Conservation (phyloP, 2,797 vertebrate species). For the Spinus pinus region DNA sequence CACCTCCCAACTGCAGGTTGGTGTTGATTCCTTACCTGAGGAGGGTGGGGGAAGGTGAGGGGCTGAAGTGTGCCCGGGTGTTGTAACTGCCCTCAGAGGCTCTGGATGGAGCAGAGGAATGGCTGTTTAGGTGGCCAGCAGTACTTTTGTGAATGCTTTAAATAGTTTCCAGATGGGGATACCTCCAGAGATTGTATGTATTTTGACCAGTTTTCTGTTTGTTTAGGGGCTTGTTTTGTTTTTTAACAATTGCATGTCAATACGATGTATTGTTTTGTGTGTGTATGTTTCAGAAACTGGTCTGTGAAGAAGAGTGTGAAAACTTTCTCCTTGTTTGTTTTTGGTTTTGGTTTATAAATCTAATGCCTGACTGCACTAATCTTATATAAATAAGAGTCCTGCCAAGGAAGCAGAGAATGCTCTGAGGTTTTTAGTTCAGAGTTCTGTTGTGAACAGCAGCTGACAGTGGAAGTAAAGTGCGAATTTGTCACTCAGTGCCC, state of each 20-base stretch:
- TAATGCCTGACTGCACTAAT: slow-evolving; percentile 30
- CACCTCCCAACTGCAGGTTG: slow-evolving; percentile 95
- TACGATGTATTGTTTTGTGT: background rate
- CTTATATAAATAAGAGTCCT: slow-evolving; percentile 28
- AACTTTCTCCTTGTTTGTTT: slow-evolving; percentile 25
- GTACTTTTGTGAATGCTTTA: background rate
- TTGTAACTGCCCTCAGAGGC: background rate
- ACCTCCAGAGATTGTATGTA: background rate
- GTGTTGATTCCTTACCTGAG: background rate
- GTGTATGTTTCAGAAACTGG: background rate
- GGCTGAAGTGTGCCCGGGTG: background rate
- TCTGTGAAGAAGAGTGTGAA: background rate
- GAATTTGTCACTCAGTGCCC: background rate
- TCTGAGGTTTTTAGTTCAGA: background rate
- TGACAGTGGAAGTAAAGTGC: background rate
- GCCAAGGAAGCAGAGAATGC: background rate
- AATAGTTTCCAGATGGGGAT: background rate
- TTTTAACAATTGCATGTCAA: background rate
- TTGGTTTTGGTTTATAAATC: slow-evolving; percentile 35
- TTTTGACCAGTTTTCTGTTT: slow-evolving; percentile 2
- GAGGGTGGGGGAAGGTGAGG: background rate
- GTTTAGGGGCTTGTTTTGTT: background rate
- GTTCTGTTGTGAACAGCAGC: background rate
- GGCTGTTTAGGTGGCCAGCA: background rate
- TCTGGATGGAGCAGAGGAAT: background rate